Base-by-base conservation (phyloP, 2,888 invertebrate genomes). In the Ormia ochracea region DNA sequence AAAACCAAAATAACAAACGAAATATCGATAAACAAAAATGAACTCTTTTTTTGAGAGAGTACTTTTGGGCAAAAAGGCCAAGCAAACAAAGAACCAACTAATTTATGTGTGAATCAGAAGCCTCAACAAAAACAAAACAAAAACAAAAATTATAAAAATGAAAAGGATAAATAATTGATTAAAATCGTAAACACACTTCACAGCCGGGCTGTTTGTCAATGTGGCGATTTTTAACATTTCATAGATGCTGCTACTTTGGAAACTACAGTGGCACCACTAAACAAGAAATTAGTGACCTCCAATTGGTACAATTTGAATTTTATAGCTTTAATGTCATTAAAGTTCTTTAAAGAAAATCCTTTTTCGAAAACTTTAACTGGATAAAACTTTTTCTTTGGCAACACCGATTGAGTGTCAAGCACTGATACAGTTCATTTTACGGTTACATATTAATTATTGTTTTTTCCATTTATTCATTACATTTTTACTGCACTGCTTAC, bases 381-480 rank as follows among this genome's bases (percentile, higher is more conserved):
- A 6, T 6, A 4, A 28, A 28, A 28, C 28, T 4, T 17, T 14
- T 14, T n/a, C 9, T 14, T 12, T 50, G 50, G 50, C 28, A 26
- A 28, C 50, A 28, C 50, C 28, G n/a, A 14, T 26, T 9, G 4
- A 28, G 7, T 50, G 26, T 28, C 7, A 14, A 14, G 14, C 9
- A 28, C n/a, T n/a, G n/a, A n/a, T n/a, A n/a, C n/a, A n/a, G n/a
- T n/a, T n/a, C n/a, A n/a, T n/a, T 70, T 79, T 59, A 75, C 70
- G 66, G 59, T 70, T 70, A 65, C 33, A 36, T 43, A 31, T 14
- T n/a, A n/a, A n/a, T 54, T 43, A 23, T 9, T 33, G 33, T 43
- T 23, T 17, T 19, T 41, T 1, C 36, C 23, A 28, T 50, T 41
- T 17, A 23, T 38, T 23, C 21, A 52, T 17, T 45, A 61, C 19